Percentiles rank a stretch among this genome's conserved stretches.
Conservation (phyloP, 2,113 vertebrate species). For the Nycticebus coucang region DNA sequence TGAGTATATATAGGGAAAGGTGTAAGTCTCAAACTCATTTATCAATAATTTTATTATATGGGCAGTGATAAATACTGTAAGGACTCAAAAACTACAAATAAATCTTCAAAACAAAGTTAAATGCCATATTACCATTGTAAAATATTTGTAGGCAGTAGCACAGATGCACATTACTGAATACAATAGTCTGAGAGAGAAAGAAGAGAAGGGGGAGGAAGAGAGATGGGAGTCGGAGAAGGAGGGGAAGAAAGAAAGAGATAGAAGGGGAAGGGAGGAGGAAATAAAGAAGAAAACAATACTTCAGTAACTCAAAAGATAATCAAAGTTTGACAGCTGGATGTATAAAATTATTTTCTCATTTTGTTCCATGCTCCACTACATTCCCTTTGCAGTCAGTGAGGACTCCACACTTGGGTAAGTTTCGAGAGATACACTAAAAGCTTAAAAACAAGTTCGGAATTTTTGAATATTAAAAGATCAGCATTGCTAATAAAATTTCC, state of each 20-base stretch:
- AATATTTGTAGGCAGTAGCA: conserved; percentile 7
- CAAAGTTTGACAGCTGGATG: conserved; percentile 1
- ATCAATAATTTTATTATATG: conserved; percentile 15
- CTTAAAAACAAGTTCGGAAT: conserved; percentile 29
- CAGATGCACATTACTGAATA: background rate
- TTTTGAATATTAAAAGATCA: conserved; percentile 62
- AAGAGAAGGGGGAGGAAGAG: background rate
- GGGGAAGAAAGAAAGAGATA: background rate
- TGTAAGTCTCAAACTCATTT: conserved; percentile 25
- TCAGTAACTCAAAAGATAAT: conserved; percentile 49
- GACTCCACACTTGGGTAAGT: conserved; percentile 25
- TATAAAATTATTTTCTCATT: conserved; percentile 51
- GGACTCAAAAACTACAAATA: background rate
- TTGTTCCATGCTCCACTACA: conserved; percentile 39
- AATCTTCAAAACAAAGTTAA: conserved; percentile 31
- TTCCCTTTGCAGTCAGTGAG: conserved; percentile 43
- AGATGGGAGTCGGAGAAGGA: too few relatives aligned
- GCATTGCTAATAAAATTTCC: conserved; percentile 40
- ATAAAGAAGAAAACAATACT: background rate
- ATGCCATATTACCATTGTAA: background rate
- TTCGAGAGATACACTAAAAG: conserved; percentile 50
- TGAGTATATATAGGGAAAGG: background rate
- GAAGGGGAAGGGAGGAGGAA: background rate
- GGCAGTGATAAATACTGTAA: conserved; percentile 11
- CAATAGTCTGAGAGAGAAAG: background rate